These are phyloP conservation scores for Tupaia chinensis DNA, from an alignment of 2,113 vertebrate species.

Conservation along the genomic window DNA sequence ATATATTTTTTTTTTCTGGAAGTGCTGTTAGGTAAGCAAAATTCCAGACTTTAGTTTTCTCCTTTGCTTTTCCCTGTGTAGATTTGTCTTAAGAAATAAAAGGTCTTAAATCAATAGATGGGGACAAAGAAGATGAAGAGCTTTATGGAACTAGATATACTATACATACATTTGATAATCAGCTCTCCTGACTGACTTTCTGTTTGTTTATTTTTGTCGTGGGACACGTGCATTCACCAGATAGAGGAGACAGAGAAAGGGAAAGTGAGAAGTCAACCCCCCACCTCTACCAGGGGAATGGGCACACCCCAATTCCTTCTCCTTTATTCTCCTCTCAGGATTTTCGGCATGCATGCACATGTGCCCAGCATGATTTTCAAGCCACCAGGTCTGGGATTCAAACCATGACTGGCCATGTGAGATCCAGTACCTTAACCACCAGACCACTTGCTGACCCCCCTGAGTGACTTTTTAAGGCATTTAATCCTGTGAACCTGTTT, in stretches of 20 bases:
- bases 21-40: slow-evolving; percentile 24
- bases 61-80: slow-evolving; percentile 27
- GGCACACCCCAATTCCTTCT: no score
- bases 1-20: slow-evolving; percentile 30
- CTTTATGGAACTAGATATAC: slow-evolving; percentile 40
- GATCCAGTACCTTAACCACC: no score
- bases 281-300: no score
- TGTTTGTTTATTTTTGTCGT: no score
- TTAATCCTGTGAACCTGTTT: slow-evolving; percentile 55
- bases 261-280: no score
- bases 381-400: no score
- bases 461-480: slow-evolving; percentile 65
- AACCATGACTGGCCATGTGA: no score
- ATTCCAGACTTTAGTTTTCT: slow-evolving; percentile 52
- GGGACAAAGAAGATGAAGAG: neutral
- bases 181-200: slow-evolving; percentile 57
- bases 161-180: slow-evolving; percentile 31
- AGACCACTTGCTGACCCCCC: neutral
- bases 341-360: no score
- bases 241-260: no score
- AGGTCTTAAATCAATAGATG: slow-evolving; percentile 43
- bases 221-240: no score
- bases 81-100: slow-evolving; percentile 48
- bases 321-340: no score
- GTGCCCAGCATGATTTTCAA: no score